Base-by-base conservation (phyloP, 92 coral and sea anemone species). In the Actinostola sp. region DNA sequence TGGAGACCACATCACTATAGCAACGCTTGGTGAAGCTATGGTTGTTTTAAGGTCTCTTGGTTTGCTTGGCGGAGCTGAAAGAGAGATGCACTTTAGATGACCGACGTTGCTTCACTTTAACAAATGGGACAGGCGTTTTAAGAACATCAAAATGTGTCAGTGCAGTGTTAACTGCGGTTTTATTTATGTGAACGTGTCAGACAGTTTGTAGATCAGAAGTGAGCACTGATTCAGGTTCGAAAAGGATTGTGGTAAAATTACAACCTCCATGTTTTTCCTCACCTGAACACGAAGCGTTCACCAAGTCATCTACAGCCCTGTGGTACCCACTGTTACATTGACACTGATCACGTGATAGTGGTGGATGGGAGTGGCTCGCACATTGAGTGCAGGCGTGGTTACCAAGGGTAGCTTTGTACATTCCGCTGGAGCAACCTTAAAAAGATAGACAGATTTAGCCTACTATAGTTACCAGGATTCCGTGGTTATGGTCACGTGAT, bases 1-100 rank as follows among this genome's bases (percentile, higher is more conserved):
- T 42, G 69, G 90, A 36, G 83, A 66, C 97, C 97, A 91, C n/a
- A 86, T 55, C 34, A 84, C 79, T 7, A 91, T 61, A 24, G 58
- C 81, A 38, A 86, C 80, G 48, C 48, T 72, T 50, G 79, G 67
- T 25, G 86, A 33, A 0, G 70, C 62, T 12, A 71, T 34, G 44
- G 72, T 66, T n/a, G 85, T 42, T 39, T 43, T 79, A 12, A 87
- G 77, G 36, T 91, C 63, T 62, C 72, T 44, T 12, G 97, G 97
- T n/a, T 44, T 84, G 25, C 88, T 75, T 15, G 97, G 92, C 12
- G 86, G 86, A 0, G 82, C 92, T 90, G 61, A 2, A 1, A 11
- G 17, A 16, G 21, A 64, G 31, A 24, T 25, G 6, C 6, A n/a
- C n/a, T n/a, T n/a, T n/a, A n/a, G n/a, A n/a, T n/a, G n/a, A n/a